Conservation (phyloP, 2,888 invertebrate species). For the Chaetoderma sp. region DNA sequence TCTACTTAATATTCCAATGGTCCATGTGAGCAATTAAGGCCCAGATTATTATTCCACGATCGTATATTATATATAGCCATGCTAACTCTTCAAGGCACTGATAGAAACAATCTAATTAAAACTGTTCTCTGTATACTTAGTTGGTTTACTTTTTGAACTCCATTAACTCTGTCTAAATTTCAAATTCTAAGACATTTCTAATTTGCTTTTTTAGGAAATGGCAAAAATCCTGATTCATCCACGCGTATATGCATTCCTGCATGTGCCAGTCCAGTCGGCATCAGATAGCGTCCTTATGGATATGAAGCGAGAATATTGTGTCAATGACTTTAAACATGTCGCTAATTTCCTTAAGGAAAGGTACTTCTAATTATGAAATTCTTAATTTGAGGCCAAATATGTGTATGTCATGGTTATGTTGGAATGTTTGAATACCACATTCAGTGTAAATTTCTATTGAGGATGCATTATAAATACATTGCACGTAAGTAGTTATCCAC, state of each 20-base stretch:
- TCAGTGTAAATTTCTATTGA: too few species aligned
- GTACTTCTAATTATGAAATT: conserved; percentile 68
- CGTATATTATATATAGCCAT: too few species aligned
- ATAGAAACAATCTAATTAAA: too few species aligned
- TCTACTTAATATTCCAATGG: too few species aligned
- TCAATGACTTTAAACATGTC: conserved; percentile 89
- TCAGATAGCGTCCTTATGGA: conserved; percentile 92
- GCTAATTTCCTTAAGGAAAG: conserved; percentile 84
- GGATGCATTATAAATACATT: too few species aligned
- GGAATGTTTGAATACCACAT: too few species aligned
- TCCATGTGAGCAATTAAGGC: too few species aligned
- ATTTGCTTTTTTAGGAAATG: conserved; percentile 78
- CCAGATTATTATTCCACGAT: too few species aligned
- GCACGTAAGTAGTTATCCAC: too few species aligned
- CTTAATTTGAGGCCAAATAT: background rate
- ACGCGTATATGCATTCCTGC: conserved; percentile 93
- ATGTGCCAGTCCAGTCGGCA: conserved; percentile 97
- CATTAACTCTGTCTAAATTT: background rate
- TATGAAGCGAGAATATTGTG: conserved; percentile 95
- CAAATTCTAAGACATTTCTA: background rate
- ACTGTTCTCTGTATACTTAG: background rate
- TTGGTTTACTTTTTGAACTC: background rate
- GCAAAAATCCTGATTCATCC: conserved; percentile 87
- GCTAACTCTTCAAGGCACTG: too few species aligned
- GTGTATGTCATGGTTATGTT: too few species aligned